Conservation (phyloP, 2,113 vertebrate species). For the cattle (Bos taurus) region DNA sequence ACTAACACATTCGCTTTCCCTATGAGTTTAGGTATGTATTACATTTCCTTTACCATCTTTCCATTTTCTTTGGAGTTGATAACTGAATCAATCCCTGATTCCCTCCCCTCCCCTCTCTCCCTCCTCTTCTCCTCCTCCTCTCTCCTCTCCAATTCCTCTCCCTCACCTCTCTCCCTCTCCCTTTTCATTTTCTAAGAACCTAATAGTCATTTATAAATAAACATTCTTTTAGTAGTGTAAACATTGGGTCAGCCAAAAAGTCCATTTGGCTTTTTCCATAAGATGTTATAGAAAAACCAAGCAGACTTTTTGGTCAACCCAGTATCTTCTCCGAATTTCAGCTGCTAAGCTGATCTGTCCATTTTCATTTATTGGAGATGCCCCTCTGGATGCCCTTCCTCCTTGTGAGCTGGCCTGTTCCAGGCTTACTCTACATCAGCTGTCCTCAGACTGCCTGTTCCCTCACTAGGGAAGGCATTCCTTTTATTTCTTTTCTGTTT, state of each 20-base stretch:
- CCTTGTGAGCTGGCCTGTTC: not conserved
- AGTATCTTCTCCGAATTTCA: not conserved
- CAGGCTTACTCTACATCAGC: fast-evolving
- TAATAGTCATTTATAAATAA: not conserved
- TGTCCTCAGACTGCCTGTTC: fast-evolving
- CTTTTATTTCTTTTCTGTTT: not conserved
- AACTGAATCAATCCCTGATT: not conserved
- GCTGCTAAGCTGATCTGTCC: not conserved
- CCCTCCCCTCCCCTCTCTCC: no score
- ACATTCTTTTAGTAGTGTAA: not conserved
- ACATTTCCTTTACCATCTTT: not conserved
- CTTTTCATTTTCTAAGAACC: not conserved
- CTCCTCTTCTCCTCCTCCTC: not conserved
- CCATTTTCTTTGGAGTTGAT: not conserved
- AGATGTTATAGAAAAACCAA: not conserved
- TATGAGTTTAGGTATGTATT: not conserved
- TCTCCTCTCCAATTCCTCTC: not conserved
- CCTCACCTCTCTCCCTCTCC: no score
- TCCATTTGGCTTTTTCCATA: not conserved
- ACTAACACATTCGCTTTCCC: not conserved
- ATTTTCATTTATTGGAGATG: not conserved
- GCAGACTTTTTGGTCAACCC: not conserved
- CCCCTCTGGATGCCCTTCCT: not conserved
- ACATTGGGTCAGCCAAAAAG: not conserved
- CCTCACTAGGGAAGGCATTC: fast-evolving